phyloP scores from a whole-genome alignment of 2,113 vertebrate species.

The Pavo muticus region DNA sequence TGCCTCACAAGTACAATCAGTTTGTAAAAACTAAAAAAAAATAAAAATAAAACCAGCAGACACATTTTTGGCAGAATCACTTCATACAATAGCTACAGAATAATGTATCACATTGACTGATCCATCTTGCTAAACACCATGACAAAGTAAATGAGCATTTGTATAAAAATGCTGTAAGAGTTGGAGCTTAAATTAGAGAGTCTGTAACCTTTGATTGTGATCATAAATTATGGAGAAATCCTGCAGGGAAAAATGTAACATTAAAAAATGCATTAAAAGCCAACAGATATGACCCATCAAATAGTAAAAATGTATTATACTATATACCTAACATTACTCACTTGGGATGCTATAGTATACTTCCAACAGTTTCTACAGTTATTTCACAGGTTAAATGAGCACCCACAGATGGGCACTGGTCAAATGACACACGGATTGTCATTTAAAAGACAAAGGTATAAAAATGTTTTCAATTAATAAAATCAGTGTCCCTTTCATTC shows the following conservation, averaged over 20 bases:
- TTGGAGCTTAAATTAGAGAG: not conserved
- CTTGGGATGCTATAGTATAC: not conserved
- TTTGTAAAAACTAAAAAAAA: not conserved
- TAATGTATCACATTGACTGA: not conserved
- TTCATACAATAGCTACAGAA: not conserved
- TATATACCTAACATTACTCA: not conserved
- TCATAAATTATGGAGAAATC: constrained; percentile 32
- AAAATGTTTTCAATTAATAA: not conserved
- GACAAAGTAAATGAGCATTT: constrained; percentile 33
- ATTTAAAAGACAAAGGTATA: constrained; percentile 21
- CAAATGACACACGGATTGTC: too few relatives aligned
- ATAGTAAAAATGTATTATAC: not conserved
- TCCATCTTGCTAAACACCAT: constrained; percentile 13
- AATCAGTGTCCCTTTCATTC: constrained; percentile 8
- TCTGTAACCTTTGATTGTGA: constrained; percentile 35
- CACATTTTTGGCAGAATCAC: not conserved
- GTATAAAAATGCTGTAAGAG: not conserved
- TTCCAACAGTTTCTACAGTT: constrained; percentile 41
- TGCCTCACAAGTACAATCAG: constrained; percentile 15
- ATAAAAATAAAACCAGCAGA: not conserved
- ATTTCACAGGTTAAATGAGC: constrained; percentile 29
- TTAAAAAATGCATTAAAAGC: not conserved
- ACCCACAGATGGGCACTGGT: not conserved
- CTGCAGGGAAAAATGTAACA: not conserved
- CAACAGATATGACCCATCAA: not conserved